A percentile compares a stretch with the other conserved stretches of the same genome.
These are phyloP conservation scores for Palaemon carinicauda DNA, from an alignment of 1,140 invertebrate genomes.

Conservation along the genomic window DNA sequence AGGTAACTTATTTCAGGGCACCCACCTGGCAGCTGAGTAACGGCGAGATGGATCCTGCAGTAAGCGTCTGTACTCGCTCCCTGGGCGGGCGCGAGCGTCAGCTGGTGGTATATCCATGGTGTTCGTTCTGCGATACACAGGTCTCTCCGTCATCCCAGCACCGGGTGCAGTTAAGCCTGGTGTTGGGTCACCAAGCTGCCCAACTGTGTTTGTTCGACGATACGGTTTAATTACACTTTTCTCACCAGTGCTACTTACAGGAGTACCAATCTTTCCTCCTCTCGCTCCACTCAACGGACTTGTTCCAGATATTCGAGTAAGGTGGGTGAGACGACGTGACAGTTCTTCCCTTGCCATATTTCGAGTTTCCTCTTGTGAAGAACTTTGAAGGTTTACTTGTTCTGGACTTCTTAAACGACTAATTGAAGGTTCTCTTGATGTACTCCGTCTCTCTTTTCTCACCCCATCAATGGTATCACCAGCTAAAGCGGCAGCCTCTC, in stretches of 20 bases:
- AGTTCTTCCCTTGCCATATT: slow-evolving; percentile 55
- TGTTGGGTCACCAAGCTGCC: slow-evolving; percentile 5
- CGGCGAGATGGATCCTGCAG: slow-evolving; percentile 42
- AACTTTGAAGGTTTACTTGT: not conserved
- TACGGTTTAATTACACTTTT: slow-evolving; percentile 28
- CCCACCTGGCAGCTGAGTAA: slow-evolving; percentile 55
- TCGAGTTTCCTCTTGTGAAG: slow-evolving; percentile 35
- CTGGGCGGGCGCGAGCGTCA: slow-evolving; percentile 48
- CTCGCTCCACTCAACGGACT: slow-evolving; percentile 17
- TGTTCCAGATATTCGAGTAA: slow-evolving; percentile 52
- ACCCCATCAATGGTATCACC: not conserved
- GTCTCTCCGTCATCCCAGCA: not conserved
- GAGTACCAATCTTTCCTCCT: not conserved
- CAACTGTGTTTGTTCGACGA: slow-evolving; percentile 55
- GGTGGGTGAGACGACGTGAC: slow-evolving; percentile 53
- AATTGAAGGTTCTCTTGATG: slow-evolving; percentile 25
- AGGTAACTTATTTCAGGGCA: not conserved
- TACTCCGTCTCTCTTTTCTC: not conserved
- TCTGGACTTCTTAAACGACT: slow-evolving; percentile 48
- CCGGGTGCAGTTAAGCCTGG: slow-evolving; percentile 12
- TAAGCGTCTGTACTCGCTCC: slow-evolving; percentile 51
- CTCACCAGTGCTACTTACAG: not conserved
- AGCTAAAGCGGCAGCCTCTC: slow-evolving; percentile 15
- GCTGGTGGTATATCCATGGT: slow-evolving; percentile 57
- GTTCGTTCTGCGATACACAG: slow-evolving; percentile 48